Evolutionary conservation across 1,140 invertebrate species (phyloP).

Genomic region (Hermetia illucens): DNA sequence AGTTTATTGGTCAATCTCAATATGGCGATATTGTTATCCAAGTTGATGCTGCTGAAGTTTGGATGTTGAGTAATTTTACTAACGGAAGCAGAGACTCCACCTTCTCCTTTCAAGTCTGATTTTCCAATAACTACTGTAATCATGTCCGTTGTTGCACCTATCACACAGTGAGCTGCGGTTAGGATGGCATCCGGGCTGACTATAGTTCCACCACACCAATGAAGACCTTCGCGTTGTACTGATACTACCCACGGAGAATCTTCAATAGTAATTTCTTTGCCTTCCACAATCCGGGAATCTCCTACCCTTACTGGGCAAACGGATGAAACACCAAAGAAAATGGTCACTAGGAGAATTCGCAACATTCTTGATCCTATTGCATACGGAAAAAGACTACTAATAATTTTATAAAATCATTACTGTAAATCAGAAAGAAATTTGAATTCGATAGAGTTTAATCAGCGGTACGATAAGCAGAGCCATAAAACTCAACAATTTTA

Average conservation of each 20-base stretch:
- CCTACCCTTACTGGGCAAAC: too few relatives aligned
- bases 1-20: slow-evolving; percentile 15
- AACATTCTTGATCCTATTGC: too few relatives aligned
- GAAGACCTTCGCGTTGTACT: slow-evolving; percentile 27
- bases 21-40: slow-evolving; percentile 27
- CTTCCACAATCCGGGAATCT: slow-evolving; percentile 35
- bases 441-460: too few relatives aligned
- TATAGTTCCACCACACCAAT: slow-evolving; percentile 42
- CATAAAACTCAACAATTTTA: too few relatives aligned
- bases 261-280: slow-evolving; percentile 26
- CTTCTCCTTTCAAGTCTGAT: slow-evolving; percentile 13
- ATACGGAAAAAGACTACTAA: too few relatives aligned
- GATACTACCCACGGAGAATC: slow-evolving; percentile 37
- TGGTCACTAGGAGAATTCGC: too few relatives aligned
- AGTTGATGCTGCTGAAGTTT: slow-evolving; percentile 17
- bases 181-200: slow-evolving; percentile 36
- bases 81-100: slow-evolving; percentile 21
- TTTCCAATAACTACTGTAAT: slow-evolving; percentile 20
- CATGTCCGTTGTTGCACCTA: slow-evolving; percentile 14
- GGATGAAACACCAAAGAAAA: too few relatives aligned
- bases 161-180: slow-evolving; percentile 43
- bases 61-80: slow-evolving; percentile 20
- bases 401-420: too few relatives aligned
- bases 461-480: too few relatives aligned
- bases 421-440: too few relatives aligned